phyloP scores from a whole-genome alignment of 2,888 invertebrate genomes.

The Palloptera scutellata region DNA sequence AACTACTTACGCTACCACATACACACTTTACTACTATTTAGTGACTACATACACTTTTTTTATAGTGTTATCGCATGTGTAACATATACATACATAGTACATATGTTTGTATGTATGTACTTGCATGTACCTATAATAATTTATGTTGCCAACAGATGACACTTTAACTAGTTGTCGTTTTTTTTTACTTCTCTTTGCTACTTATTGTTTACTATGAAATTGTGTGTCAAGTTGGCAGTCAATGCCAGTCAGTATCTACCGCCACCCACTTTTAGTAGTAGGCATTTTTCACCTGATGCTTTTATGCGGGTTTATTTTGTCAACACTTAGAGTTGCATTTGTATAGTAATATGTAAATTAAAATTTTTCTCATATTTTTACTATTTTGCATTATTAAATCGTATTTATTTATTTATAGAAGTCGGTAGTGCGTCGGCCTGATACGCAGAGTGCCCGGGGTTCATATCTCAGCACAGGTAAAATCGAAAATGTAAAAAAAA shows the following conservation, averaged over 20 bases:
- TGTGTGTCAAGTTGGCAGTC: no score
- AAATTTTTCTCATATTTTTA: no score
- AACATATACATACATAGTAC: not conserved
- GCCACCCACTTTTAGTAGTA: no score
- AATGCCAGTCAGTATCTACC: no score
- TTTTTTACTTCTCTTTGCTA: not conserved
- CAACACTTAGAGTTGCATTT: no score
- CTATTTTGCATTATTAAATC: no score
- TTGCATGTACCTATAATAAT: not conserved
- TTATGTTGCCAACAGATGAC: constrained; percentile 5
- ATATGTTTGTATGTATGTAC: not conserved
- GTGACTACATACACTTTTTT: not conserved
- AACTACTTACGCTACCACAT: not conserved
- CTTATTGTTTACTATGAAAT: not conserved
- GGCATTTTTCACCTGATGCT: constrained; percentile 26
- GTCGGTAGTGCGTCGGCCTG: no score
- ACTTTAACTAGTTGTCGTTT: not conserved
- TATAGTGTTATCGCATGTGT: not conserved
- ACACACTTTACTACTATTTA: not conserved
- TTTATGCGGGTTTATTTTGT: constrained; percentile 23
- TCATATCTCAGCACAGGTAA: no score
- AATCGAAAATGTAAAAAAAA: no score
- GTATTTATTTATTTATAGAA: no score
- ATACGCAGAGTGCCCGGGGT: no score
- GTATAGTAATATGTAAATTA: no score